Evolutionary conservation across 2,888 invertebrate genomes (phyloP).

Genomic region (Dyspetes luteomarginatus): DNA sequence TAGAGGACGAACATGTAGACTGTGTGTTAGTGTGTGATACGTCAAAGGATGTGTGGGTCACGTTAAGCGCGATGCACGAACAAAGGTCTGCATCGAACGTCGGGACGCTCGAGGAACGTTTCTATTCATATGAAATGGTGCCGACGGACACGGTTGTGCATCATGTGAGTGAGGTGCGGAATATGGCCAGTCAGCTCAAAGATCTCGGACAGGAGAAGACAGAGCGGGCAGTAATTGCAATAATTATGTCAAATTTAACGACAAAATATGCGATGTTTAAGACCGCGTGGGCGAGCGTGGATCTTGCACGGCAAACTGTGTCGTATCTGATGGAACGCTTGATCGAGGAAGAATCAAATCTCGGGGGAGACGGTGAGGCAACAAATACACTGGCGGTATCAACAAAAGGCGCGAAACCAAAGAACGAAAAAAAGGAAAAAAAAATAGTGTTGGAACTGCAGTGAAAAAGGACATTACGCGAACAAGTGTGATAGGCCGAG

Average conservation of each 20-base stretch:
- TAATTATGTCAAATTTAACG: conserved; percentile 52
- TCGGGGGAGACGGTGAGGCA: conserved; percentile 29
- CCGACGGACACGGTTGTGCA: conserved; percentile 69
- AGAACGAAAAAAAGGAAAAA: conserved; percentile 4
- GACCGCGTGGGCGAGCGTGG: conserved; percentile 50
- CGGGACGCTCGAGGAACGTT: conserved; percentile 33
- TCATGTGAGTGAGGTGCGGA: conserved; percentile 71
- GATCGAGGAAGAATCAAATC: conserved; percentile 51
- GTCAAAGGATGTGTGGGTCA: conserved; percentile 68
- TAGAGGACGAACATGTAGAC: conserved; percentile 44
- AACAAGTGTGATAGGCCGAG: conserved; percentile 31
- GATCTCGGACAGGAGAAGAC: conserved; percentile 44
- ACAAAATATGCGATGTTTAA: conserved; percentile 33
- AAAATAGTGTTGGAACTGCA: conserved; percentile 34
- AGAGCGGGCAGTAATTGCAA: conserved; percentile 45
- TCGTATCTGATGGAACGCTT: conserved; percentile 45
- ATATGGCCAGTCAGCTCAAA: conserved; percentile 62
- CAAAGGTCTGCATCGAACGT: conserved; percentile 66
- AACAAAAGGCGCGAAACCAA: conserved; percentile 11
- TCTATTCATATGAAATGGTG: conserved; percentile 44
- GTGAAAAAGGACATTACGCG: conserved; percentile 48
- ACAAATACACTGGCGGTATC: conserved; percentile 46
- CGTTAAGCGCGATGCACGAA: conserved; percentile 66
- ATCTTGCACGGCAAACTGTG: conserved; percentile 34
- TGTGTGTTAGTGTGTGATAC: conserved; percentile 59